A percentile compares a stretch with the other conserved stretches of the same genome.
Conservation (phyloP, 2,797 vertebrate genomes). For the Buceros bicornis region DNA sequence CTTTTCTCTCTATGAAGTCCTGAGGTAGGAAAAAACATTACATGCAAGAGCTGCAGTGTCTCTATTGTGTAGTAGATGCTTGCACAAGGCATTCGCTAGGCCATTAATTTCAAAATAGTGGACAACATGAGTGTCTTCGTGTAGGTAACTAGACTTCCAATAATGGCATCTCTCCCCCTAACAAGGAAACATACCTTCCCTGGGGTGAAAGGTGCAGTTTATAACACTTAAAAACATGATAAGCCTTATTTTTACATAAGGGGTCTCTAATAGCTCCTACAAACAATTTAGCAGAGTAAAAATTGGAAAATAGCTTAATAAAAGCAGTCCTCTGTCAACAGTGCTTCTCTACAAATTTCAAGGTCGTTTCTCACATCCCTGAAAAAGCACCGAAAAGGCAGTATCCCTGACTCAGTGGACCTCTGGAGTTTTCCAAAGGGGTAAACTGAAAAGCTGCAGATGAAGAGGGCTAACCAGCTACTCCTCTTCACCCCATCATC, state of each 20-base stretch:
- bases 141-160: background rate
- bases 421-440: background rate
- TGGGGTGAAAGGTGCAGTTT: background rate
- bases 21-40: background rate
- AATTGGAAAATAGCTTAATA: background rate
- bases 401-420: background rate
- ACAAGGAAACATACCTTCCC: background rate
- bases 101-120: background rate
- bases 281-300: background rate
- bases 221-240: background rate
- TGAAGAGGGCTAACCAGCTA: background rate
- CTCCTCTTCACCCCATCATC: background rate
- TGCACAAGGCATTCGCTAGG: background rate
- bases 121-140: background rate
- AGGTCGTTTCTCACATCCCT: background rate
- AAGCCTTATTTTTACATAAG: background rate
- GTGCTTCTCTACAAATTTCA: background rate
- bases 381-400: background rate
- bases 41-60: background rate
- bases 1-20: background rate
- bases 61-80: background rate
- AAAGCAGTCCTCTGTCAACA: background rate
- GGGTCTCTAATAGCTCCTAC: background rate
- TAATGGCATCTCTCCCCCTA: background rate
- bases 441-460: background rate